Evolutionary conservation across 37 sponge, comb jelly and placozoan species (phyloP), one percentile per base, ranked within the genome.

Genomic region (Spongilla lacustris): DNA sequence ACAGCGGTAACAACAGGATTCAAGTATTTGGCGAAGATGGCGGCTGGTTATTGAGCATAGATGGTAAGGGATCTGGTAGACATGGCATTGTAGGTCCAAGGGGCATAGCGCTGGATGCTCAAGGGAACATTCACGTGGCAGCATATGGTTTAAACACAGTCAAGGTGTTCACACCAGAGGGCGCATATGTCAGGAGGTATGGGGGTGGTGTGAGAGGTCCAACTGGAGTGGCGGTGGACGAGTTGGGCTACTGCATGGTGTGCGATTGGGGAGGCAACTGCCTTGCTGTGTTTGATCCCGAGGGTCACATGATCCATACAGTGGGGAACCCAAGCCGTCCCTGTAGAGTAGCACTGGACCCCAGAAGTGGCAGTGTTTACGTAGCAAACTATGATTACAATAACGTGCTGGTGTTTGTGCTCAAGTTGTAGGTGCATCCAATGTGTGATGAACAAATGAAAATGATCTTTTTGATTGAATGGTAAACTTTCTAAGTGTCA

Each of bases 111-210:
- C 27, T 81, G 24, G 82, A 81, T 17, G 25, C 34, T 17, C 41
- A 70, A 36, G 71, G 71, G 22, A 81, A 81, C 4, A 81, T 81
- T 4, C 82, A 81, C 27, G 71, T 81, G n/a, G 82, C 71, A n/a
- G n/a, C 25, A 30, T 81, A 72, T 25, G 82, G 82, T 24, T 71
- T 36, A 25, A 81, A 81, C 13, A 27, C 41, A 21, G 48, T 81
- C 37, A 81, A 81, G 28, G 82, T 81, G 11, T 81, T 81, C 25
- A 24, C 58, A 0, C 69, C 72, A 2, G 32, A 68, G 0, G 82
- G 82, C 36, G 71, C 11, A 0, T 36, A 37, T 33, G 19, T 81
- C 71, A 29, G 69, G 30, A 37, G 71, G 27, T 81, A 81, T 25
- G 82, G 82, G 1, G 25, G 41, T 10, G 71, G 35, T 38, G 4